Evolutionary conservation across 1,140 invertebrate species (phyloP), one percentile per base, ranked within the genome.

Genomic region (Elysia chlorotica): DNA sequence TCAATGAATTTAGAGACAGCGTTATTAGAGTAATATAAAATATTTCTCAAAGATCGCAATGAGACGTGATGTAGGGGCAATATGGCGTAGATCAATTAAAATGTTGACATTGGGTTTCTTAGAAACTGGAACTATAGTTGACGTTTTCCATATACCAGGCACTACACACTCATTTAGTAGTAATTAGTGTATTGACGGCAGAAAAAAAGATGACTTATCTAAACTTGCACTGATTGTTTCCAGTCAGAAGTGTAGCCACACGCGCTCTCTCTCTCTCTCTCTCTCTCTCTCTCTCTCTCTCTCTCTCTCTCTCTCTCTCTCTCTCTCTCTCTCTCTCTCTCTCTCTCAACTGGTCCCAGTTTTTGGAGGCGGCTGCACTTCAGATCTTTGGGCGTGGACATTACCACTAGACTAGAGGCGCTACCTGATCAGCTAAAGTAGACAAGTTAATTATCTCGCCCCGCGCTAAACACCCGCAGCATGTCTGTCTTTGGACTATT

Each of bases 261-360:
- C 35, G n/a, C 33, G 25, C 33, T 36, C 35, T 38, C 35, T 36
- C 33, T 36, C 33, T 66, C 36, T 66, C 36, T 66, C 63, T 33
- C 36, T 66, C 35, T 38, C 63, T 66, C 36, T 66, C 63, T 35
- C 35, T 37, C 23, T 38, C 21, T 66, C 21, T 38, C 33, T 66
- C 21, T 66, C 33, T 38, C 21, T 66, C 33, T 66, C 21, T 38
- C 23, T 38, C 6, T 66, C 33, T 38, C 31, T 66, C 33, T 37
- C 17, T 66, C 19, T 66, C 6, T 25, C 33, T 66, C 31, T 66
- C 23, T 14, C 17, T 66, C 33, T 66, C 17, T 37, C 23, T 14
- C 17, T 66, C 14, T 66, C 2, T 37, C 17, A n/a, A 23, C 17
- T 2, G 14, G 2, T 66, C 2, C 41, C 6, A 37, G 21, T 66